Base-by-base conservation (phyloP, 2,797 vertebrate species). In the Pteronotus mesoamericanus region DNA sequence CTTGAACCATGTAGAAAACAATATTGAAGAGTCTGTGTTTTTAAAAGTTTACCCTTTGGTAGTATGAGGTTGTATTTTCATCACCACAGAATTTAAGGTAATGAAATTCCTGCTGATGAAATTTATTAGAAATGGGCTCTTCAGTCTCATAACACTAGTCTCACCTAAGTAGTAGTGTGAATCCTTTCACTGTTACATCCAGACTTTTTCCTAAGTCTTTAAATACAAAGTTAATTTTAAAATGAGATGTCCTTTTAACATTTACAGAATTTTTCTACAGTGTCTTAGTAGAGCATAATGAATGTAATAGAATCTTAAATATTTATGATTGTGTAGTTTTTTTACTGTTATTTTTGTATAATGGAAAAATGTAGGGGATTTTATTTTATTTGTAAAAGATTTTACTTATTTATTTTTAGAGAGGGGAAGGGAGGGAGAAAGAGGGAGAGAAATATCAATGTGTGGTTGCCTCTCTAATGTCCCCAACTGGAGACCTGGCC, bases 331-430 rank as follows among this genome's bases (percentile, higher is more conserved):
- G 6, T 94, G 2, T 83, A 66, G 51, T 78, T 83, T 61, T 68
- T 89, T 61, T 44, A 72, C 19, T 32, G 71, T 87, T 88, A 74
- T 53, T 96, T 97, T 91, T 94, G 37, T 22, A 46, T 89, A 64
- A 78, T 66, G 29, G 51, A 68, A 91, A 93, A 86, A 72, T 75
- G 9, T 69, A 75, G 88, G 78, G 32, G 34, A 89, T 72, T 96
- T 95, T 85, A 95, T n/a, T n/a, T n/a, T n/a, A n/a, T n/a, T n/a
- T n/a, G n/a, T n/a, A n/a, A n/a, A n/a, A n/a, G 34, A 89, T 72
- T 96, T 95, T 85, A 95, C n/a, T n/a, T n/a, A n/a, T n/a, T n/a
- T n/a, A n/a, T n/a, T n/a, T n/a, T n/a, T n/a, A n/a, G n/a, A n/a
- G n/a, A n/a, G n/a, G n/a, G n/a, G n/a, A n/a, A n/a, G n/a, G n/a